Evolutionary conservation across 2,888 invertebrate species (phyloP), one percentile per base, ranked within the genome.

Genomic region (Podabrus alpinus): DNA sequence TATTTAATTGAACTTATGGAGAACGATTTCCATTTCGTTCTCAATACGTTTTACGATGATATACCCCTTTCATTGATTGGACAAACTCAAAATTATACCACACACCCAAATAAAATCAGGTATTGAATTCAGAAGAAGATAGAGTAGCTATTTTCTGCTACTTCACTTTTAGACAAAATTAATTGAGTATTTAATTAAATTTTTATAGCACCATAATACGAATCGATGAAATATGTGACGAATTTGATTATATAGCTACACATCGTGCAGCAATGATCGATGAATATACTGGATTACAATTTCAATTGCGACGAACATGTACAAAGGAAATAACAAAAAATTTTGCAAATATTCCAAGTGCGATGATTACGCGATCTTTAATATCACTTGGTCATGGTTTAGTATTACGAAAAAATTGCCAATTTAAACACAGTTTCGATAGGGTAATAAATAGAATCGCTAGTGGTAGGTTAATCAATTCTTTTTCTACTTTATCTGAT

Each of bases 261-360:
- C 71, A 73, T 11, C 59, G n/a, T n/a, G 69, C 67, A 10, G 75
- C 76, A 1, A 69, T 77, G 66, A 66, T 78, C n/a, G 78, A 76
- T 59, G 78, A 78, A 69, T 29, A 66, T 11, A 72, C 76, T 13
- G 73, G 74, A 15, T 59, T 78, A 15, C 78, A 77, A 62, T 78
- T 70, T 15, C 73, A 77, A 71, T 64, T 75, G 9, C 45, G 76
- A 15, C 29, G 25, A 11, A 61, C 11, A 1, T 78, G 78, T 60
- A 3, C 9, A 10, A 15, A 68, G 3, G 29, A 15, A 15, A 17
- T 72, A 15, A 13, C 13, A 5, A 59, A 72, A 16, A 17, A 64
- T 16, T 11, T 64, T 13, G 21, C 16, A 3, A 9, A 24, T 15
- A 19, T 72, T 17, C 13, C 15, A 17, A 60, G 60, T 5, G 25